Conservation (phyloP, 1,140 invertebrate genomes). For the Penaeus chinensis region DNA sequence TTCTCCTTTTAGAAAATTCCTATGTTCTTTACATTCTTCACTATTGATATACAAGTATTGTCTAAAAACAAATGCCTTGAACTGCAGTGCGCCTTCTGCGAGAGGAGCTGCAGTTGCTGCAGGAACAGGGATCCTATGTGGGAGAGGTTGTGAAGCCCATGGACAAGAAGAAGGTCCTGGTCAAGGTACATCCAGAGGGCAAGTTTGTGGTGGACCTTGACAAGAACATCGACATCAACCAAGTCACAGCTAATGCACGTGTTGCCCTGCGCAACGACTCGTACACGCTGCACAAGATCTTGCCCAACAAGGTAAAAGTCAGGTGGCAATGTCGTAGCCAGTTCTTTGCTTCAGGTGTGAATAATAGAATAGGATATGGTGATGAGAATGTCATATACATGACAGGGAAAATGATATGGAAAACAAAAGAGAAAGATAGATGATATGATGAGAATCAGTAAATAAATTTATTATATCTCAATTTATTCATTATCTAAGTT, state of each 20-base stretch:
- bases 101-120: conserved; percentile 96
- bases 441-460: too few relatives aligned
- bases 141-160: conserved; percentile 99
- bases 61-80: conserved; percentile 29
- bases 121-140: conserved; percentile 99
- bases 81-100: conserved; percentile 91
- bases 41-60: neutral
- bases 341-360: too few relatives aligned
- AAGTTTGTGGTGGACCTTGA: conserved; percentile 99
- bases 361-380: too few relatives aligned
- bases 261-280: conserved; percentile 98
- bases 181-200: conserved; percentile 98
- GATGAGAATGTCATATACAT: too few relatives aligned
- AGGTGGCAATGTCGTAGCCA: too few relatives aligned
- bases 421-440: too few relatives aligned
- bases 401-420: too few relatives aligned
- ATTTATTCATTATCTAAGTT: too few relatives aligned
- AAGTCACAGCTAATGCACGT: conserved; percentile 96
- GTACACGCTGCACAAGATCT: conserved; percentile 98
- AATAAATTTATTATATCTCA: too few relatives aligned
- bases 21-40: too few relatives aligned
- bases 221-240: conserved; percentile 99
- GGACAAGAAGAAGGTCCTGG: conserved; percentile 99
- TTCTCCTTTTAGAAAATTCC: too few relatives aligned
- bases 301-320: conserved; percentile 90